Base-by-base conservation (phyloP, 2,113 vertebrate genomes). In the Rhea pennata region DNA sequence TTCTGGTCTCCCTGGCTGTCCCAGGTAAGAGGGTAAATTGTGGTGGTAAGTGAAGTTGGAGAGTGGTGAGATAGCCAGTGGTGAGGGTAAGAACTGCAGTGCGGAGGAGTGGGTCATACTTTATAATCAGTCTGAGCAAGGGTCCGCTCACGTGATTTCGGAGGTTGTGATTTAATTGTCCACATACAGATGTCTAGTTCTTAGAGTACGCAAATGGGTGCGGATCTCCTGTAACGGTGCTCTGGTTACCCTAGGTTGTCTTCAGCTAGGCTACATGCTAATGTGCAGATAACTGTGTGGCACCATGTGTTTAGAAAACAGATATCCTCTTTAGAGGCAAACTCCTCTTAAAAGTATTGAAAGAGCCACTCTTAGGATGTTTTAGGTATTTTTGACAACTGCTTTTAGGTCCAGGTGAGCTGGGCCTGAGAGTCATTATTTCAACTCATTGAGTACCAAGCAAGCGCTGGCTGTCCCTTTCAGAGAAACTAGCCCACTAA, bases 1-100 rank as follows among this genome's bases (percentile, higher is more conserved):
- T 97, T 1, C 91, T 97, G 80, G 20, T 82, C 21, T 95, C 92
- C 50, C 40, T 92, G 73, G 86, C 89, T 67, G 74, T 74, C 16
- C 94, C 96, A 92, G 96, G 95, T 97, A 79, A 93, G 95, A 29
- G 20, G 5, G 53, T 50, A 58, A 31, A 40, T 9, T 16, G 5
- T 3, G 2, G 9, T 58, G 46, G 33, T 15, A 22, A 51, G 20
- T 15, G 10, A 22, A 40, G 7, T 33, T 53, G 90, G 48, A 4
- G 3, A 2, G 22, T 1, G 2, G 40, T n/a, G 54, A 70, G 75
- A 29, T 14, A 64, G 58, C 3, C 2, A 1, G 4, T 36, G 64
- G 20, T 27, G 50, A 42, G n/a, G 27, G 17, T 31, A 46, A 19
- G 56, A 40, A 40, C 64, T 66, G 64, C 64, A 19, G 16, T 12